A percentile compares a stretch with the other conserved stretches of the same genome.
Conservation (phyloP, 2,888 invertebrate species). For the Calliopum simillimum region DNA sequence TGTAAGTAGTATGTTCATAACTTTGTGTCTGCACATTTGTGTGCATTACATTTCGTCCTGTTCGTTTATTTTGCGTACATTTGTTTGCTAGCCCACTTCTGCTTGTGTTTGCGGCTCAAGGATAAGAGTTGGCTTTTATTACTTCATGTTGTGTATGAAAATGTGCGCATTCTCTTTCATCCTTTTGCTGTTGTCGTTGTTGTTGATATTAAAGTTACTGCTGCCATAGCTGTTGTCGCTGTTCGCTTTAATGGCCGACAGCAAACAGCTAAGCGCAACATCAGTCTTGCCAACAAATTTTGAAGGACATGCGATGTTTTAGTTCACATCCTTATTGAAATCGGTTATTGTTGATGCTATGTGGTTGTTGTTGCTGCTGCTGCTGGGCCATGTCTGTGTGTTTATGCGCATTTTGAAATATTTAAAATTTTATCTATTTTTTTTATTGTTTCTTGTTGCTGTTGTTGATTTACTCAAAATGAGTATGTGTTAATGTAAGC, state of each 20-base stretch:
- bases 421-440: neutral
- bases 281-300: constrained; percentile 17
- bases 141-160: constrained; percentile 30
- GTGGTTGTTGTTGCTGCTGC: constrained; percentile 19
- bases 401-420: constrained; percentile 20
- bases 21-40: constrained; percentile 24
- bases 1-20: neutral
- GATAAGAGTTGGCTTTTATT: constrained; percentile 52
- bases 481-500: constrained; percentile 8
- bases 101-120: constrained; percentile 60
- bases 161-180: neutral
- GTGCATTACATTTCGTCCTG: neutral
- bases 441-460: neutral
- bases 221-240: constrained; percentile 1
- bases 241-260: constrained; percentile 2
- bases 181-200: neutral
- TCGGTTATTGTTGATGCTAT: neutral
- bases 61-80: constrained; percentile 43
- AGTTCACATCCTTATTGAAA: constrained; percentile 4
- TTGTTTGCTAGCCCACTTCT: constrained; percentile 43
- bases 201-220: neutral
- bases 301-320: constrained; percentile 12
- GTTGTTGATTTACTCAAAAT: constrained; percentile 7
- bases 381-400: constrained; percentile 8
- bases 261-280: neutral